Base-by-base conservation (phyloP, 1,140 invertebrate genomes). In the Nasonia vitripennis region DNA sequence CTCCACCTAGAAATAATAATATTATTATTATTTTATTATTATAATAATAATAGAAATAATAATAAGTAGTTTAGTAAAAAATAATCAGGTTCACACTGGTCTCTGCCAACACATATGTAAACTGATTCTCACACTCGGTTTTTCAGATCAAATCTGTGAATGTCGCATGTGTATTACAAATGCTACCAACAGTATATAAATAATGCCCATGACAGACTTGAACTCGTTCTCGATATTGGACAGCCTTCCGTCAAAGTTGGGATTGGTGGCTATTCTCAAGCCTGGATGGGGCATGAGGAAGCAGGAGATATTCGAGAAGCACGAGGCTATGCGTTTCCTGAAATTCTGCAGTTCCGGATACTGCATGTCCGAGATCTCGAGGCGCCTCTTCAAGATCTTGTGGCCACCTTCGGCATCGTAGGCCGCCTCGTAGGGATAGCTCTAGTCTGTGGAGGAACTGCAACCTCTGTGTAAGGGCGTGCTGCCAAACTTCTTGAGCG, bases 241-340 rank as follows among this genome's bases (percentile, higher is more conserved):
- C 51, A 99, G 94, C 92, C 97, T 94, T n/a, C 99, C 99, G 93
- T 99, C 98, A 93, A 99, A 99, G 80, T 96, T 95, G 1, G 98
- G 98, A 95, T 98, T 98, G 20, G 98, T 99, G 71, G 99, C 98
- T 31, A 99, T 99, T 91, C 96, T 97, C 0, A 99, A 95, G 20
- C 99, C 99, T 1, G 99, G 99, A 95, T 99, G 99, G 14, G 99
- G 99, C 97, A 99, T 97, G 67, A 99, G 93, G 93, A 99, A 99
- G 92, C 99, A 99, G 14, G 97, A 96, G 87, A 99, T 99, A 89
- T 98, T 97, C 14, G 96, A 96, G 94, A 99, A 99, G 92, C 99
- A 99, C 2, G 97, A 96, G 79, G 96, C 96, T 86, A 99, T 99
- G 91, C 99, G 98, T 90, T 96, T 96, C 23, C 99, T 94, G 23